These are phyloP conservation scores for Dicyrtoma fusca DNA, from an alignment of 2,888 invertebrate species.

Conservation along the genomic window DNA sequence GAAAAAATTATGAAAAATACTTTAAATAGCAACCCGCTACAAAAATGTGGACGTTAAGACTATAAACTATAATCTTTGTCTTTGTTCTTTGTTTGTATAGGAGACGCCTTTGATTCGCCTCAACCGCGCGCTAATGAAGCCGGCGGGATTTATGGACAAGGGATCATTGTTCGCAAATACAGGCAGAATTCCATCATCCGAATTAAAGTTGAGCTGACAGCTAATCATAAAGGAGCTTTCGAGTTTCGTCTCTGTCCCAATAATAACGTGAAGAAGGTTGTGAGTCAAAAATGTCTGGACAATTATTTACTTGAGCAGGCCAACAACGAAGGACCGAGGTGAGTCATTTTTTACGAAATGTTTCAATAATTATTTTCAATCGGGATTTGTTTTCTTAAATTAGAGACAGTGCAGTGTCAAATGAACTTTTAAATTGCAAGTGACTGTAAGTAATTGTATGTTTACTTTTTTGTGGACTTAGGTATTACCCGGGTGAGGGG, in stretches of 20 bases:
- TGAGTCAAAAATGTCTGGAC: constrained; percentile 77
- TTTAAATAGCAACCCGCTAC: neutral
- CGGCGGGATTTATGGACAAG: constrained; percentile 79
- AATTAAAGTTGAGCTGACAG: constrained; percentile 81
- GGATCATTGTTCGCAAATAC: constrained; percentile 79
- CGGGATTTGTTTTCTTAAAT: too few species aligned
- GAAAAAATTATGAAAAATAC: neutral
- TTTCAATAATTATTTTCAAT: too few species aligned
- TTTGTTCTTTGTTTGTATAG: constrained; percentile 37
- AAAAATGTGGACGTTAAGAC: neutral
- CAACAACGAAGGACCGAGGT: constrained; percentile 59
- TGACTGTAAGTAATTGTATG: neutral
- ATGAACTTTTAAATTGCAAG: too few species aligned
- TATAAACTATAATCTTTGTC: neutral
- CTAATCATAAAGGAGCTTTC: constrained; percentile 74
- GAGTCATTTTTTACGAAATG: too few species aligned
- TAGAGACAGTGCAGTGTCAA: too few species aligned
- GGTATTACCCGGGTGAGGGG: constrained; percentile 66
- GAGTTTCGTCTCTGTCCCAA: constrained; percentile 82
- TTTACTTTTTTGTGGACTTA: constrained; percentile 35
- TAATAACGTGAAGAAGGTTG: constrained; percentile 64
- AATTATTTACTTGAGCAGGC: constrained; percentile 68
- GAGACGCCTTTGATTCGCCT: constrained; percentile 39
- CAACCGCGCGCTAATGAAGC: constrained; percentile 71
- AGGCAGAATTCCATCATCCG: constrained; percentile 70